Evolutionary conservation across 2,797 vertebrate genomes (phyloP).

Genomic region (Sebastes dallii): DNA sequence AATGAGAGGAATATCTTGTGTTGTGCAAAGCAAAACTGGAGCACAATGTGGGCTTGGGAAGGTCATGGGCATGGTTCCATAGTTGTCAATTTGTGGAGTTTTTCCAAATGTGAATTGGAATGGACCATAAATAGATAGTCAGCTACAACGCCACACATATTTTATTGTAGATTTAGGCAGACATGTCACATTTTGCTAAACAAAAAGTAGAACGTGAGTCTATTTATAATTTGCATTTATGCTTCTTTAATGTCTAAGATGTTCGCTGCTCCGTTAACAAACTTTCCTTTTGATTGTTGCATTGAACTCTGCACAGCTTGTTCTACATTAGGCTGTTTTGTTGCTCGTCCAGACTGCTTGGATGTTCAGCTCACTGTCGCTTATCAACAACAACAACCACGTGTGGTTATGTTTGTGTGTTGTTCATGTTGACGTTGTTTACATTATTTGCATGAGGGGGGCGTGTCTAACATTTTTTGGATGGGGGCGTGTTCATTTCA

Average conservation of each 20-base stretch:
- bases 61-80: neutral
- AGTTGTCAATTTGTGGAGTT: neutral
- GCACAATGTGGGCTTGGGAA: neutral
- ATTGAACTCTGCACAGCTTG: neutral
- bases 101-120: neutral
- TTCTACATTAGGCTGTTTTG: neutral
- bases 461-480: neutral
- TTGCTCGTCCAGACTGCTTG: slow-evolving; percentile 12
- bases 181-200: neutral
- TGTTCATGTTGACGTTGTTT: neutral
- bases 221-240: neutral
- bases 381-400: slow-evolving; percentile 52
- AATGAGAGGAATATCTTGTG: neutral
- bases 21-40: neutral
- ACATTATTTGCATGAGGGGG: neutral
- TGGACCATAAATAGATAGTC: neutral
- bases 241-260: neutral
- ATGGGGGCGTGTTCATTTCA: neutral
- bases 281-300: neutral
- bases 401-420: slow-evolving; percentile 25
- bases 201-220: neutral
- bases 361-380: slow-evolving; percentile 32
- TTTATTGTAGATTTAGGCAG: neutral
- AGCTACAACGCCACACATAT: neutral
- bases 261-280: neutral